These are phyloP conservation scores for Lontra canadensis DNA, from an alignment of 2,113 vertebrate species.

Conservation along the genomic window DNA sequence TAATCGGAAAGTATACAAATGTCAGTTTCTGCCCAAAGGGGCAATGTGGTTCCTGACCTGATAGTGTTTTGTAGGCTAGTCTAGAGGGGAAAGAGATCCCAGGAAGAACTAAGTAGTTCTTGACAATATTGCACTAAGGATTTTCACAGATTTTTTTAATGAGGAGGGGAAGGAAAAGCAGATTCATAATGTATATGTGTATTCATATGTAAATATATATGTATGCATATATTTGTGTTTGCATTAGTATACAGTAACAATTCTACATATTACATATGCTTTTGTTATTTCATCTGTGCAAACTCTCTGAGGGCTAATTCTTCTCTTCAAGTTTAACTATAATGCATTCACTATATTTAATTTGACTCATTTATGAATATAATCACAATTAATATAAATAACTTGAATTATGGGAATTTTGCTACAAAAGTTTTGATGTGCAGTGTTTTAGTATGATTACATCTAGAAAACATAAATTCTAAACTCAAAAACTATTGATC, in stretches of 20 bases:
- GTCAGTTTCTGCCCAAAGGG: neutral
- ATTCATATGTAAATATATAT: neutral
- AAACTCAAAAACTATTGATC: neutral
- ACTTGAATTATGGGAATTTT: conserved; percentile 22
- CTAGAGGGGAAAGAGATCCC: neutral
- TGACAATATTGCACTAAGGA: neutral
- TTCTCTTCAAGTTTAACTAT: conserved; percentile 4
- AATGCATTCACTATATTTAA: neutral
- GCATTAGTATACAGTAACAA: neutral
- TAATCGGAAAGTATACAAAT: neutral
- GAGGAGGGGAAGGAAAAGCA: neutral
- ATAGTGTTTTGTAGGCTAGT: neutral
- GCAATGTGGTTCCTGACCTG: neutral
- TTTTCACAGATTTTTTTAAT: conserved; percentile 19
- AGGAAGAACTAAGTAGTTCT: conserved; percentile 8
- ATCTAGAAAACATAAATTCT: neutral
- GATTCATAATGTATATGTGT: neutral
- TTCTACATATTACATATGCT: neutral
- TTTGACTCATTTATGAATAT: conserved; percentile 12
- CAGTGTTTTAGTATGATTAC: conserved; percentile 3
- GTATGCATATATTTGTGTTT: neutral
- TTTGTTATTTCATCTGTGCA: neutral
- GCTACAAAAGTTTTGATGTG: neutral
- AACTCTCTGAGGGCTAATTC: neutral
- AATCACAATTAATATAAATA: neutral